Evolutionary conservation across 2,797 vertebrate genomes (phyloP).

Genomic region (Crocodylus rhombifer): DNA sequence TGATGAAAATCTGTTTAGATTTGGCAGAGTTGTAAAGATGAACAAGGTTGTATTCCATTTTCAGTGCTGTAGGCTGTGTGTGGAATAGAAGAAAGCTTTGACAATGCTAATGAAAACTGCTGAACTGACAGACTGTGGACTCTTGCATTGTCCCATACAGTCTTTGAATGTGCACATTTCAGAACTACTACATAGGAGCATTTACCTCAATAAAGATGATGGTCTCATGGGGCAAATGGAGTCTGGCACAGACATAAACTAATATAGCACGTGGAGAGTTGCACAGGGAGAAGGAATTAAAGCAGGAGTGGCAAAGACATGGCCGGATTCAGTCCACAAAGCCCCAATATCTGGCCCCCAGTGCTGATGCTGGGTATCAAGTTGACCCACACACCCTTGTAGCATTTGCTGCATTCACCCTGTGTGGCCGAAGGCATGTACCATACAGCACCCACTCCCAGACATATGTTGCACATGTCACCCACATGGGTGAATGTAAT

Average conservation of each 20-base stretch:
- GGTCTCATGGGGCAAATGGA: accelerated
- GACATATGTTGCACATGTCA: no score
- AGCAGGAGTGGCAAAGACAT: no score
- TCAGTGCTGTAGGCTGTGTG: neutral
- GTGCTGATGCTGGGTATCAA: no score
- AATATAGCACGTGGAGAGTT: neutral
- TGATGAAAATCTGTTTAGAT: neutral
- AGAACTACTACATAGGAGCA: neutral
- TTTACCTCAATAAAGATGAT: neutral
- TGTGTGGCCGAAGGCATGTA: no score
- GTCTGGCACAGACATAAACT: neutral
- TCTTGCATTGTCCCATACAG: neutral
- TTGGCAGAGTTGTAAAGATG: neutral
- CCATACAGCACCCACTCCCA: no score
- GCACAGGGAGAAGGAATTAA: neutral
- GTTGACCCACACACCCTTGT: no score
- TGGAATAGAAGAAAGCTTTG: neutral
- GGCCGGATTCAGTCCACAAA: no score
- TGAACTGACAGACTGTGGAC: neutral
- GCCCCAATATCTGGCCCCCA: no score
- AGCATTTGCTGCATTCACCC: no score
- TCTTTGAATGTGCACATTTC: neutral
- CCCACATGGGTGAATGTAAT: no score
- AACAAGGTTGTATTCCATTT: neutral
- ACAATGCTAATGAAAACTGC: neutral